These are phyloP conservation scores for Dryobates pubescens DNA, from an alignment of 2,797 vertebrate species.

Conservation along the genomic window DNA sequence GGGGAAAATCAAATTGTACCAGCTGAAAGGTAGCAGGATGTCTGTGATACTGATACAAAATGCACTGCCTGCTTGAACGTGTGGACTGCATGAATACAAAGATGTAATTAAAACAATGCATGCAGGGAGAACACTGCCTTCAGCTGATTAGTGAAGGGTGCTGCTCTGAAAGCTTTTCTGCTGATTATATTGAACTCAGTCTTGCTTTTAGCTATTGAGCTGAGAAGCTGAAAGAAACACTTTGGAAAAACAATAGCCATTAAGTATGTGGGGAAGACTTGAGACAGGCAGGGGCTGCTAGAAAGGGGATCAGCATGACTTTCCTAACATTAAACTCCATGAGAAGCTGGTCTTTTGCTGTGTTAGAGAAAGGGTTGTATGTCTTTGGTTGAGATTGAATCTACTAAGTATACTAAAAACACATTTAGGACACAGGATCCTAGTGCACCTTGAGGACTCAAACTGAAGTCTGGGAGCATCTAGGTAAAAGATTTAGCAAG, in stretches of 20 bases:
- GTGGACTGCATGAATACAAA: not conserved
- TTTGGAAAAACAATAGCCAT: not conserved
- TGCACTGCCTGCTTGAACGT: not conserved
- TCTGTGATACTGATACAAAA: not conserved
- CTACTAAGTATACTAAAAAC: not conserved
- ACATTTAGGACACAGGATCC: not conserved
- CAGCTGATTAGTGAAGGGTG: not conserved
- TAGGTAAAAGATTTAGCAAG: not conserved
- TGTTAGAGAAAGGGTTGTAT: not conserved
- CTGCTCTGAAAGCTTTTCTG: not conserved
- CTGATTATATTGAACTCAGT: not conserved
- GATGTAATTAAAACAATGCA: not conserved
- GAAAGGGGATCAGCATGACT: not conserved
- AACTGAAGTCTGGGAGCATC: not conserved
- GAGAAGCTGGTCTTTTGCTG: not conserved
- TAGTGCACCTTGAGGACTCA: not conserved
- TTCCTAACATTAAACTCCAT: not conserved
- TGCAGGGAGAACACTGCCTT: not conserved
- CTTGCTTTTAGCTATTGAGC: not conserved
- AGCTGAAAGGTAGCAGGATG: not conserved
- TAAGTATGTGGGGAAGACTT: not conserved
- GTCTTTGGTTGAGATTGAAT: not conserved
- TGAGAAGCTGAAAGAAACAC: not conserved
- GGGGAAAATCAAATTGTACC: not conserved
- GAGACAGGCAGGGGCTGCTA: not conserved